phyloP scores from a whole-genome alignment of 2,113 vertebrate species.

The Tupaia chinensis region DNA sequence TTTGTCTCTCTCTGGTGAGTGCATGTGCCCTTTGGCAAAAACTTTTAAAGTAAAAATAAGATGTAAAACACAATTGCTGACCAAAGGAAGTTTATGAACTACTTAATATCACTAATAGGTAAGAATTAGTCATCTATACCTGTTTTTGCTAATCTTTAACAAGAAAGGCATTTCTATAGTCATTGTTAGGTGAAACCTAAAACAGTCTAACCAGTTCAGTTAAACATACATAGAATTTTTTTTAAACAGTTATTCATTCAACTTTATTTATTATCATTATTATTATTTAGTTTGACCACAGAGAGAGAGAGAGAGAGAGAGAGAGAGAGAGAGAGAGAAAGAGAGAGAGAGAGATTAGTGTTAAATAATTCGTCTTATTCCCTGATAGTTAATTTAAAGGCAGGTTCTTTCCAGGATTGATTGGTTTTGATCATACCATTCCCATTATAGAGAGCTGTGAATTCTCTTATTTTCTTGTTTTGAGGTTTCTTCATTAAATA shows the following conservation, averaged over 20 bases:
- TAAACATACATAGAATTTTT: constrained; percentile 25
- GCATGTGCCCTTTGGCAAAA: no score
- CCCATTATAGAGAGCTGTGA: constrained; percentile 7
- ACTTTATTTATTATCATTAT: no score
- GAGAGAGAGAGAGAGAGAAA: no score
- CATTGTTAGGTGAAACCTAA: constrained; percentile 8
- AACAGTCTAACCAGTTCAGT: background rate
- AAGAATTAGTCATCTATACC: background rate
- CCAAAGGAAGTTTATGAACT: background rate
- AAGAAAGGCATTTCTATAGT: background rate
- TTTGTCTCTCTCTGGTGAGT: no score
- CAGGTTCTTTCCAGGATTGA: constrained; percentile 38
- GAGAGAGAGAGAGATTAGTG: no score
- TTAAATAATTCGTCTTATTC: constrained; percentile 30
- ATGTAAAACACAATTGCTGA: background rate
- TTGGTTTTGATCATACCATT: constrained; percentile 41
- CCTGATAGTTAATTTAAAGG: constrained; percentile 61
- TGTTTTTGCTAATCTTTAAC: background rate
- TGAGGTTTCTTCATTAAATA: constrained; percentile 64
- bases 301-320: no score
- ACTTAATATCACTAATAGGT: background rate
- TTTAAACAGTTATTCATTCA: no score
- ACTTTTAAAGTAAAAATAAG: no score
- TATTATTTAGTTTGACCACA: no score
- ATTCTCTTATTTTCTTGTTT: constrained; percentile 53